phyloP scores from a whole-genome alignment of 2,797 vertebrate species.

The Myiotriccus ornatus region DNA sequence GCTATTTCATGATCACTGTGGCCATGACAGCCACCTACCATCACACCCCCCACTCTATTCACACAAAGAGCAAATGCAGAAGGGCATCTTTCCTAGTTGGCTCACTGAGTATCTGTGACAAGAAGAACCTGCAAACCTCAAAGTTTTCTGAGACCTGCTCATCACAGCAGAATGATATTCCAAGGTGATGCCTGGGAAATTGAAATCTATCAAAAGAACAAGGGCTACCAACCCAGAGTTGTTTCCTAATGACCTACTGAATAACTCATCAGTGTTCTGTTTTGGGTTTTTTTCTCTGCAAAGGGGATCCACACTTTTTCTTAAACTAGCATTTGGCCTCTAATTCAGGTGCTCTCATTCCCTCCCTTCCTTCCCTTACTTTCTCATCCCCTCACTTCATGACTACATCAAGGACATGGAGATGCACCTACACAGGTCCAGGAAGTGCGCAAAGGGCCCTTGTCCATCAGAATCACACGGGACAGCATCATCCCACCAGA shows the following conservation, averaged over 20 bases:
- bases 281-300: neutral
- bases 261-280: neutral
- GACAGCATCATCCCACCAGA: accelerated
- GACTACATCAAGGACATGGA: accelerated
- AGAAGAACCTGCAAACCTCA: neutral
- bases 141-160: neutral
- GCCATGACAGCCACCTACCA: neutral
- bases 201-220: neutral
- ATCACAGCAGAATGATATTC: neutral
- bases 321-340: neutral
- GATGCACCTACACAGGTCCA: accelerated
- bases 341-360: neutral
- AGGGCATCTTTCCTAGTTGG: neutral
- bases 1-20: neutral
- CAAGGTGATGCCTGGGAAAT: neutral
- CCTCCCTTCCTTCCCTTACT: neutral
- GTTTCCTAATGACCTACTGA: neutral
- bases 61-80: neutral
- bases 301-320: neutral
- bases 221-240: accelerated
- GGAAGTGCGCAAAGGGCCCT: too few species aligned
- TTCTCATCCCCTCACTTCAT: neutral
- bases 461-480: neutral
- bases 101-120: neutral
- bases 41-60: accelerated